Evolutionary conservation across 2,888 invertebrate genomes (phyloP).

Genomic region (Pollenia labialis): DNA sequence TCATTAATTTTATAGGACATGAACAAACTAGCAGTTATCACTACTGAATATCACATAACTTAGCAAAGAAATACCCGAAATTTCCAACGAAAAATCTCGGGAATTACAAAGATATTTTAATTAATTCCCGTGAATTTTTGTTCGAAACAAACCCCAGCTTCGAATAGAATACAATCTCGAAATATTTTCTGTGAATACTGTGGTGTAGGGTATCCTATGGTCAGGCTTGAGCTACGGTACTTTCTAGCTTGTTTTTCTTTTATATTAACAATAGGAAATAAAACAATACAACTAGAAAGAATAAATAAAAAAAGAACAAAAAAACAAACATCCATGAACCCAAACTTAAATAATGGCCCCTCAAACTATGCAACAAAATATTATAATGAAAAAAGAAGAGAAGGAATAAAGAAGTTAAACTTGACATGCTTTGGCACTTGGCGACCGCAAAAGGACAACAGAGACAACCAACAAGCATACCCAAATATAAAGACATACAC

Average conservation of each 20-base stretch:
- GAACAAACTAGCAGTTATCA: too few species aligned
- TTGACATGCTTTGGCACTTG: slow-evolving; percentile 68
- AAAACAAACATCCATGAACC: not conserved
- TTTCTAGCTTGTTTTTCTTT: not conserved
- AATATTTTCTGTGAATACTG: too few species aligned
- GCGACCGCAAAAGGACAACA: slow-evolving; percentile 71
- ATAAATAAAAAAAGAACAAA: slow-evolving; percentile 27
- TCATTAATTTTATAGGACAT: too few species aligned
- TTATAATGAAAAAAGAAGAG: slow-evolving; percentile 6
- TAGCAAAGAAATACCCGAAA: too few species aligned
- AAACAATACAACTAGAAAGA: slow-evolving; percentile 17
- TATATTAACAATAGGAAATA: slow-evolving; percentile 6
- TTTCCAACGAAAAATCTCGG: too few species aligned
- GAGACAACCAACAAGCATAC: slow-evolving; percentile 19
- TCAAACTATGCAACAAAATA: slow-evolving; percentile 39
- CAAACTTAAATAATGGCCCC: not conserved
- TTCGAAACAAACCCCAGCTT: too few species aligned
- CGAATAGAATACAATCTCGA: too few species aligned
- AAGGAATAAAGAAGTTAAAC: slow-evolving; percentile 61
- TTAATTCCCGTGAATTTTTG: too few species aligned
- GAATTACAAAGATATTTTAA: too few species aligned
- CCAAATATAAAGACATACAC: not conserved
- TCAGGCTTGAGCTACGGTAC: too few species aligned
- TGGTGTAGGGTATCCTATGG: too few species aligned
- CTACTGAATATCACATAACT: too few species aligned